phyloP scores from a whole-genome alignment of 2,888 invertebrate genomes.

The Chalcosyrphus nemorum region DNA sequence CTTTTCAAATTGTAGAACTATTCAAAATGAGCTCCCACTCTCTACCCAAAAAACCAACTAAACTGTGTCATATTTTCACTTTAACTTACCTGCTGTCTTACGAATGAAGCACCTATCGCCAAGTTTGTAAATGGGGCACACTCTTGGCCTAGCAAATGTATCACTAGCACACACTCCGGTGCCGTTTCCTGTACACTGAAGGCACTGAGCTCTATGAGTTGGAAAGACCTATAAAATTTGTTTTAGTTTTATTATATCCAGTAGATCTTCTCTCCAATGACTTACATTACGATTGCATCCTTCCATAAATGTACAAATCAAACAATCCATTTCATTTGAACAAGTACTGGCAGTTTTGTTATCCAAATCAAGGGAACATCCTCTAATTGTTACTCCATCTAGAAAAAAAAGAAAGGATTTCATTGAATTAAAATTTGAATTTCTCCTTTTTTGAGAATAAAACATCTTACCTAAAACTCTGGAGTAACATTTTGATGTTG shows the following conservation, averaged over 20 bases:
- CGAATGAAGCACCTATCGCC: conserved; percentile 79
- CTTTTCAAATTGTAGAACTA: too few relatives aligned
- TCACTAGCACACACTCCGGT: conserved; percentile 77
- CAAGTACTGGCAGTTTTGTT: conserved; percentile 75
- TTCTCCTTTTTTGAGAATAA: too few relatives aligned
- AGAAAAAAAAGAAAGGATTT: not conserved
- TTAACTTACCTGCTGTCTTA: conserved; percentile 73
- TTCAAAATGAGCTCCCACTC: too few relatives aligned
- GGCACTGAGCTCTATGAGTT: conserved; percentile 76
- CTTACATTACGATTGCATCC: conserved; percentile 78
- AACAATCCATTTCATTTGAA: conserved; percentile 78
- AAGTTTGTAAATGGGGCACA: conserved; percentile 78
- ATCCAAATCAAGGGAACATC: conserved; percentile 78
- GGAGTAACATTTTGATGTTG: conserved; percentile 76
- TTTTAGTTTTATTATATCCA: too few relatives aligned
- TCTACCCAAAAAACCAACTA: too few relatives aligned
- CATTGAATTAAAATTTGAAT: not conserved
- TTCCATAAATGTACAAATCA: conserved; percentile 76
- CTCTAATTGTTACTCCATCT: conserved; percentile 79
- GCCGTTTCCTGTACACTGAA: conserved; percentile 78
- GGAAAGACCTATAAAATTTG: conserved; percentile 76
- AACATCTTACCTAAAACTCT: conserved; percentile 76
- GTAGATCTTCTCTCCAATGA: not conserved
- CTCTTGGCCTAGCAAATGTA: conserved; percentile 73
- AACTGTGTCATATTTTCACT: too few relatives aligned